These are phyloP conservation scores for Cebus imitator DNA, from an alignment of 2,113 vertebrate species.

Conservation along the genomic window DNA sequence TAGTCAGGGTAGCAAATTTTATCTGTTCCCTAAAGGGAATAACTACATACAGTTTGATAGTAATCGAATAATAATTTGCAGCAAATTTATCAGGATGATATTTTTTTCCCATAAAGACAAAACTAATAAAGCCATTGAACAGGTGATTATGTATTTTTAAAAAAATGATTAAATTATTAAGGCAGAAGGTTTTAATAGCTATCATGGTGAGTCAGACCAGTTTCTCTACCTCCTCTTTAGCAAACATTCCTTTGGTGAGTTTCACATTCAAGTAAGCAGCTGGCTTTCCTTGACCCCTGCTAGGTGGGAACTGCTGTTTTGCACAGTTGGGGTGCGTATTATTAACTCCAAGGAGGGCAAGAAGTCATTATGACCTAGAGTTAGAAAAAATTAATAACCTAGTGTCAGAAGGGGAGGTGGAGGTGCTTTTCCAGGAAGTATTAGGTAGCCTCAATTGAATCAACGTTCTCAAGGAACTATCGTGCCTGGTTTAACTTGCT, in stretches of 20 bases:
- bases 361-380: neutral
- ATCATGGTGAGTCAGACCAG: slow-evolving; percentile 17
- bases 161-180: slow-evolving; percentile 34
- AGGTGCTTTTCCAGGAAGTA: slow-evolving; percentile 23
- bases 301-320: neutral
- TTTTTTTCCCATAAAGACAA: slow-evolving; percentile 39
- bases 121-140: slow-evolving; percentile 25
- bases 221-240: slow-evolving; percentile 72
- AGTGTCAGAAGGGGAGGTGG: neutral
- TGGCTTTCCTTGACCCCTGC: slow-evolving; percentile 60
- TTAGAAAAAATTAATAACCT: neutral
- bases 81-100: slow-evolving; percentile 43
- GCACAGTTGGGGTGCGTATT: neutral
- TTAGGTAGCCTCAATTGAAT: neutral
- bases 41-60: slow-evolving; percentile 24
- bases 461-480: slow-evolving; percentile 27
- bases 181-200: slow-evolving; percentile 28
- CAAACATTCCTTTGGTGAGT: slow-evolving; percentile 80
- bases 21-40: slow-evolving; percentile 27
- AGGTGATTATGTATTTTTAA: neutral
- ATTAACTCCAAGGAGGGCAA: neutral
- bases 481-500: slow-evolving; percentile 50
- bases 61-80: slow-evolving; percentile 19
- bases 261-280: slow-evolving; percentile 68
- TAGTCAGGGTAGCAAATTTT: slow-evolving; percentile 46